Evolutionary conservation across 35 echinoderm and acorn worm species (phyloP).

Genomic region (Ophiothrix spiculata): DNA sequence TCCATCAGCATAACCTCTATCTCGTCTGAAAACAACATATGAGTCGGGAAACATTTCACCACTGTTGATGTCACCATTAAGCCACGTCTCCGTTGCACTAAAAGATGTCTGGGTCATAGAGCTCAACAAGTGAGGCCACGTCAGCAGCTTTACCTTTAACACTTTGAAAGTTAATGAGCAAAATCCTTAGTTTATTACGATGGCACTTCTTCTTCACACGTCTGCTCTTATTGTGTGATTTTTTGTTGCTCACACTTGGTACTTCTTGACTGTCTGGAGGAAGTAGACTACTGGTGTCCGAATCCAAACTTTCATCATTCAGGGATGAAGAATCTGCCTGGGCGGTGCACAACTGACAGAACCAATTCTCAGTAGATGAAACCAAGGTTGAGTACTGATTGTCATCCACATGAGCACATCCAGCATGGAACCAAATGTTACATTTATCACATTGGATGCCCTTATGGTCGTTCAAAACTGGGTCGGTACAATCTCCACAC

Average conservation of each 20-base stretch:
- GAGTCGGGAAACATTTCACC: slow-evolving; percentile 33
- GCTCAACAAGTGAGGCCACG: too few species aligned
- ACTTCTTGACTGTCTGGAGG: neutral
- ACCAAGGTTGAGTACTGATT: neutral
- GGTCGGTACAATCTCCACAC: neutral
- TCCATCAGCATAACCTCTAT: neutral
- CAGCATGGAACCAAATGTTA: neutral
- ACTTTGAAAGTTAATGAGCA: slow-evolving; percentile 40
- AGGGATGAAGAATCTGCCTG: neutral
- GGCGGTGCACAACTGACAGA: neutral
- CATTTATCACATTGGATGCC: slow-evolving; percentile 13
- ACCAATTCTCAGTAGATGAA: neutral
- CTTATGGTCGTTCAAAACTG: slow-evolving; percentile 12
- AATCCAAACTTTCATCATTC: neutral
- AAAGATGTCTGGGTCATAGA: too few species aligned
- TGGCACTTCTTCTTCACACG: neutral
- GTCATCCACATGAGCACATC: neutral
- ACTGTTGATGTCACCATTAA: slow-evolving; percentile 24
- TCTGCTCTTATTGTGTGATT: neutral
- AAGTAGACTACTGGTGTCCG: neutral
- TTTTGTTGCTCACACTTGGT: neutral
- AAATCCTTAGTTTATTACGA: neutral
- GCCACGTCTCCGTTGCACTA: too few species aligned
- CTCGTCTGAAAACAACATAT: slow-evolving; percentile 5
- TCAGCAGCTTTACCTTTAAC: too few species aligned